Evolutionary conservation across 37 sponge, comb jelly and placozoan genomes (phyloP), one percentile per base, ranked within the genome.

Genomic region (Mnemiopsis leidyi): DNA sequence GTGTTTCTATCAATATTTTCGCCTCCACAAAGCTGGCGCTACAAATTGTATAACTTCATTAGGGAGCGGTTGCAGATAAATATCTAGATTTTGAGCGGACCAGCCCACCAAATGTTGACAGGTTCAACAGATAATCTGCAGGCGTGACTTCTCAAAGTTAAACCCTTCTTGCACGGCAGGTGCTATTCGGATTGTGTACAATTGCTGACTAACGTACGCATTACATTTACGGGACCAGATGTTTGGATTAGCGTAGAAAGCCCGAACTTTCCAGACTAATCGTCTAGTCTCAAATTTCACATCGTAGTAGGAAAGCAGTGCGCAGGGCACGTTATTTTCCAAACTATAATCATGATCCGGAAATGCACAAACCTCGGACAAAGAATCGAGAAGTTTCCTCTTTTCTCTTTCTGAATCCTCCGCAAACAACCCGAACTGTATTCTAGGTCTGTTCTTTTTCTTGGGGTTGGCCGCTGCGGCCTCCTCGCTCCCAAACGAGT

Each of bases 371-470:
- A 71, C 75, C 75, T 71, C 75, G 7, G 75, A 71, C 20, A 71
- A 71, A 18, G 75, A 71, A 71, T 71, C 75, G 75, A 71, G 75
- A 71, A 71, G 75, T 71, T 71, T 71, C 75, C 75, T 5, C 20
- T 71, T 71, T 71, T 71, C 75, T 25, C 75, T 71, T 25, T 71
- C 75, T 5, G 75, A 29, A 71, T 71, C 75, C 75, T 71, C 75
- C 5, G 75, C 5, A 71, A 71, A 71, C 30, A 71, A 71, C 30
- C 30, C 30, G 30, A 71, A 71, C 30, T 71, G 75, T 23, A 71
- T 71, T 18, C 75, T 71, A n/a, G 75, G 75, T 25, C n/a, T n/a
- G 21, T 5, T 29, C 30, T 71, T 71, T 20, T 67, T 67, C 75
- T 71, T 71, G 30, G 75, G 75, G 75, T 71, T 71, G 5, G 75